Percentiles rank a stretch among this genome's conserved stretches.
These are phyloP conservation scores for Vespertilio murinus DNA, from an alignment of 2,797 vertebrate species.

Conservation along the genomic window DNA sequence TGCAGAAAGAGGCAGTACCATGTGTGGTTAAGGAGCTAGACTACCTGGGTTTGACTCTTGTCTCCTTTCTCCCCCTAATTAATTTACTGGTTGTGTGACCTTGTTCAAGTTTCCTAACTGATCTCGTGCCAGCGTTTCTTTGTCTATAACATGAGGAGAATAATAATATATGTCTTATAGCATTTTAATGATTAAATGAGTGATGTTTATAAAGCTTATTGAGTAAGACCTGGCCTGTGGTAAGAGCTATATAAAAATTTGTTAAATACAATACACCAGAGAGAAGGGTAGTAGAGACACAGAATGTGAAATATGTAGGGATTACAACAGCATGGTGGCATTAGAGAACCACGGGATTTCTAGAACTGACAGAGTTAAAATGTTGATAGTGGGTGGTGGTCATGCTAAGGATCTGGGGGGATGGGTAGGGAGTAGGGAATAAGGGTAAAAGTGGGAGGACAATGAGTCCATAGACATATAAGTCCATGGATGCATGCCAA, in stretches of 20 bases:
- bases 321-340: background rate
- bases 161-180: background rate
- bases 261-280: background rate
- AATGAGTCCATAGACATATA: background rate
- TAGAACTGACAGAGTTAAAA: background rate
- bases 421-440: background rate
- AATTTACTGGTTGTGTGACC: background rate
- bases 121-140: background rate
- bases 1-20: background rate
- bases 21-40: background rate
- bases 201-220: background rate
- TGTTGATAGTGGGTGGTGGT: background rate
- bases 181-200: background rate
- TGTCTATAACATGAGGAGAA: background rate
- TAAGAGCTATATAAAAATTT: background rate
- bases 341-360: background rate
- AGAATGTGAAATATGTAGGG: background rate
- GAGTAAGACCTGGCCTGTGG: background rate
- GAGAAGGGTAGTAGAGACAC: background rate
- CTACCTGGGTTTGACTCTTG: background rate
- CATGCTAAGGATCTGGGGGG: too few relatives aligned
- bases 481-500: background rate
- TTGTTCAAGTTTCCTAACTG: conserved; percentile 1
- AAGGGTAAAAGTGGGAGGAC: too few relatives aligned
- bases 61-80: background rate